phyloP scores from a whole-genome alignment of 2,113 vertebrate genomes.

The Labeo rohita region DNA sequence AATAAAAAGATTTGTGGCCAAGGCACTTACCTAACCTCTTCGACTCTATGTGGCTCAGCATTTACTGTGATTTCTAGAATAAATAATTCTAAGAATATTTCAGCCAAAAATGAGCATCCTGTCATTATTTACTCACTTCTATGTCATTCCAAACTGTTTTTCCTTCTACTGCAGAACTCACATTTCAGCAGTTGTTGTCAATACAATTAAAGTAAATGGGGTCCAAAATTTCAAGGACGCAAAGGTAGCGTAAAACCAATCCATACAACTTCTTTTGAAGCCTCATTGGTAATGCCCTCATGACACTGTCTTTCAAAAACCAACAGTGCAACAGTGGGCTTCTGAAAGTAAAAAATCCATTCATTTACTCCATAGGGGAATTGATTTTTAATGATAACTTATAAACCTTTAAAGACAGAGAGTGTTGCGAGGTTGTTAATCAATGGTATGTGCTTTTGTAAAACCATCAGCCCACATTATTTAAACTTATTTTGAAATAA shows the following conservation, averaged over 20 bases:
- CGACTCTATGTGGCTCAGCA: background rate
- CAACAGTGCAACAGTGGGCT: background rate
- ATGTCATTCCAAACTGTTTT: too few species aligned
- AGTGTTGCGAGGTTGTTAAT: background rate
- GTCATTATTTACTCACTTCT: background rate
- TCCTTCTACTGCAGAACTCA: background rate
- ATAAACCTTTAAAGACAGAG: background rate
- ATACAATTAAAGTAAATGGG: background rate
- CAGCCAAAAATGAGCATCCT: background rate
- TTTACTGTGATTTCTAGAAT: background rate
- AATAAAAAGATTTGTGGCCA: conserved; percentile 40
- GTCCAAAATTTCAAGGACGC: background rate
- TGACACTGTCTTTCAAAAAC: background rate
- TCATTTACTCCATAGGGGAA: background rate
- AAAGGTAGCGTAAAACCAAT: background rate
- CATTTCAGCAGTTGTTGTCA: background rate
- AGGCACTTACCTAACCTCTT: conserved; percentile 11
- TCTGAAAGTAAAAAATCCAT: background rate
- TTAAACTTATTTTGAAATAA: background rate
- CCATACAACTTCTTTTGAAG: background rate
- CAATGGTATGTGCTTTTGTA: background rate
- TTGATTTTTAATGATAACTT: background rate
- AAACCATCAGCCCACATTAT: background rate
- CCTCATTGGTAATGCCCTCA: background rate
- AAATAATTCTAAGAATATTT: background rate